Percentiles rank a stretch among this genome's conserved stretches.
These are phyloP conservation scores for Hybos culiciformis DNA, from an alignment of 2,888 invertebrate genomes.

Conservation along the genomic window DNA sequence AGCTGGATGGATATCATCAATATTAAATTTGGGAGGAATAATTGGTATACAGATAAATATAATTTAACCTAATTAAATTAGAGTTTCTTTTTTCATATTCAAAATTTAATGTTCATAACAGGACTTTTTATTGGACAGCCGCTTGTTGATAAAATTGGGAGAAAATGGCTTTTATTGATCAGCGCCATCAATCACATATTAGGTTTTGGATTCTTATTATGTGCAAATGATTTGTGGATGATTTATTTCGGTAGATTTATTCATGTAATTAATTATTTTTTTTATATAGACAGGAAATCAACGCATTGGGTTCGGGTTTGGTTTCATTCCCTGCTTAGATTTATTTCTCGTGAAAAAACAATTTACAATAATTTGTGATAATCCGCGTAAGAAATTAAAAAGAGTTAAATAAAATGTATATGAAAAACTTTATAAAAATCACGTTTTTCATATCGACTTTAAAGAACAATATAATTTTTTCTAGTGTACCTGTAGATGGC, in stretches of 20 bases:
- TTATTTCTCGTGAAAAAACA: no score
- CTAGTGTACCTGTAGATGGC: no score
- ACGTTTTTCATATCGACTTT: neutral
- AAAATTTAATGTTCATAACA: constrained; percentile 17
- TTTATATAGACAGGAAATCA: no score
- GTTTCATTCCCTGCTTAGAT: no score
- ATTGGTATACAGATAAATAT: constrained; percentile 35
- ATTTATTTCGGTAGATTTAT: constrained; percentile 36
- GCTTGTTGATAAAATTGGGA: constrained; percentile 49
- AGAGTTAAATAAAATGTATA: neutral
- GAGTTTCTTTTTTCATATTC: neutral
- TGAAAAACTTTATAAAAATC: neutral
- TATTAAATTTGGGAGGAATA: constrained; percentile 54
- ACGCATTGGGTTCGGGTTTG: no score
- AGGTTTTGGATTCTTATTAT: constrained; percentile 53
- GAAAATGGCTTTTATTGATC: constrained; percentile 52
- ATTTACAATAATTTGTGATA: no score
- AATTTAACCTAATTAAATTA: neutral
- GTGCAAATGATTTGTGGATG: constrained; percentile 46
- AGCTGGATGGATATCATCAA: constrained; percentile 59
- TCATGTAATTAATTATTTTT: constrained; percentile 23
- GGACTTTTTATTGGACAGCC: constrained; percentile 61
- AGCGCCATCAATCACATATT: constrained; percentile 52
- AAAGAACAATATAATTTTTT: neutral
- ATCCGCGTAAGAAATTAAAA: no score